These are phyloP conservation scores for Phalacrocorax pelagicus DNA, from an alignment of 2,113 vertebrate species.

Conservation along the genomic window DNA sequence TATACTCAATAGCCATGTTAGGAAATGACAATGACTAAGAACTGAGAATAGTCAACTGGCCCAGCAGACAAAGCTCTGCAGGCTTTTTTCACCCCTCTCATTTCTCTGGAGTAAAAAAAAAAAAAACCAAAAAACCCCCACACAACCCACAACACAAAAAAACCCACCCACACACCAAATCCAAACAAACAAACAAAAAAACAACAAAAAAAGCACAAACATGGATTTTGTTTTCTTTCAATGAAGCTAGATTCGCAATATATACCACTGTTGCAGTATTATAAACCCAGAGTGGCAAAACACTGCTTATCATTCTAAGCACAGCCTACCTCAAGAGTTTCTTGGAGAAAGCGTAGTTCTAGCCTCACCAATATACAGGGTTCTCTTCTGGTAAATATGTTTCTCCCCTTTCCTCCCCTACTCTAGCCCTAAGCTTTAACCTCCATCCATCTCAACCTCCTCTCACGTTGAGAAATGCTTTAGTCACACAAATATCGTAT, in stretches of 20 bases:
- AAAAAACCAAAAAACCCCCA: no score
- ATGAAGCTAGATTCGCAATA: neutral
- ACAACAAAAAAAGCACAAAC: neutral
- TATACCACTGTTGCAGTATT: neutral
- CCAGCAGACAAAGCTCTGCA: neutral
- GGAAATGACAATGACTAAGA: neutral
- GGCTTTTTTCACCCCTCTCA: neutral
- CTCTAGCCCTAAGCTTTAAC: neutral
- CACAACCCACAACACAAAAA: no score
- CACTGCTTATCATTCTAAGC: neutral
- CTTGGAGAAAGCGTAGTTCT: neutral
- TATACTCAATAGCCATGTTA: neutral
- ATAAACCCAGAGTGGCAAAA: neutral
- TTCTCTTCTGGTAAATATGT: neutral
- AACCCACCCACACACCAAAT: no score
- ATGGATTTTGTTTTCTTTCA: neutral
- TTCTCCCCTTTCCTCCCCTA: neutral
- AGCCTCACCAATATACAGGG: neutral
- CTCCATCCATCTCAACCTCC: neutral
- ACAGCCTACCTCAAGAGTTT: neutral
- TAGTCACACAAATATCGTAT: neutral
- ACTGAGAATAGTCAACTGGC: neutral
- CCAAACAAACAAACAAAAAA: no score
- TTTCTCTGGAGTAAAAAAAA: neutral
- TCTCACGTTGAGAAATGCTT: neutral